Evolutionary conservation across 2,113 vertebrate genomes (phyloP).

Genomic region (Dolichallabes microphthalmus): DNA sequence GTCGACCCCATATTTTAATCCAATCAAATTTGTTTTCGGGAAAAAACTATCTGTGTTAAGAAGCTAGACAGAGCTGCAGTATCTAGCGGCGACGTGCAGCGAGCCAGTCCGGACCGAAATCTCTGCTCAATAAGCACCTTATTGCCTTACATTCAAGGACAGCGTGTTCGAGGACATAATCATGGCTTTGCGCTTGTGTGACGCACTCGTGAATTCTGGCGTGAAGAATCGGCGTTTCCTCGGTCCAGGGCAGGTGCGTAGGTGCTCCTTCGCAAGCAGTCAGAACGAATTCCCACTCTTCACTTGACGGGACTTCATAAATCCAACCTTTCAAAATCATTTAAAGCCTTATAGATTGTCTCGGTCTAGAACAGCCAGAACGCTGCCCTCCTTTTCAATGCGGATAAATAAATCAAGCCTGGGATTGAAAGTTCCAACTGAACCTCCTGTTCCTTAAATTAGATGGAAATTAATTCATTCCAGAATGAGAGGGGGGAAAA

Average conservation of each 20-base stretch:
- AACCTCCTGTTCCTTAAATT: constrained; percentile 50
- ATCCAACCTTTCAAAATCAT: constrained; percentile 52
- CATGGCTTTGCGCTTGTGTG: background rate
- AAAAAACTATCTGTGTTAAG: background rate
- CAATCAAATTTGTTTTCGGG: constrained; percentile 5
- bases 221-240: constrained; percentile 17
- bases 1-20: constrained; percentile 1
- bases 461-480: constrained; percentile 60
- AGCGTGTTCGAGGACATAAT: constrained; percentile 39
- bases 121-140: background rate
- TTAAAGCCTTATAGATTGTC: constrained; percentile 54
- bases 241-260: constrained; percentile 58
- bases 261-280: constrained; percentile 43
- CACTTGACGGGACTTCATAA: constrained; percentile 42
- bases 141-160: background rate
- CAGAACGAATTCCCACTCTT: constrained; percentile 42
- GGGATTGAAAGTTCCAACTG: constrained; percentile 21
- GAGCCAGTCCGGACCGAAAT: background rate
- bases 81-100: background rate
- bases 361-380: constrained; percentile 44
- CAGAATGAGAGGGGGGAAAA: constrained; percentile 49
- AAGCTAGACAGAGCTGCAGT: background rate
- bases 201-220: constrained; percentile 42
- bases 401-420: constrained; percentile 56
- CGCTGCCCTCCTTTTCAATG: constrained; percentile 29